These are phyloP conservation scores for Galerucella calmariensis DNA, from an alignment of 2,888 invertebrate genomes.

Conservation along the genomic window DNA sequence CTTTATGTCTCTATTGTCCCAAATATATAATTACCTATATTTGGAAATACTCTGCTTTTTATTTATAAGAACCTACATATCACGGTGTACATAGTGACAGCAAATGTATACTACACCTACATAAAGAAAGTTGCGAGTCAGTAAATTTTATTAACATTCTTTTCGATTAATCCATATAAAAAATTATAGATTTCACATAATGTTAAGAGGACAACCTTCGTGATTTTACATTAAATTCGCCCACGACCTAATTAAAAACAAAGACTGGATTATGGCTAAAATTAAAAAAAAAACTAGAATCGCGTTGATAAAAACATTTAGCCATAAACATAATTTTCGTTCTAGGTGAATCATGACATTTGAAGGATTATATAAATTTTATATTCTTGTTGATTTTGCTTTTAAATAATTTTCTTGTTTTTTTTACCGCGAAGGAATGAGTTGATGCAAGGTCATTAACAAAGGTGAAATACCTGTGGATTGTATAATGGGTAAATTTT, in stretches of 20 bases:
- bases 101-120: slow-evolving; percentile 8
- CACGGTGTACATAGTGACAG: neutral
- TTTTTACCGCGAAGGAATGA: neutral
- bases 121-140: slow-evolving; percentile 21
- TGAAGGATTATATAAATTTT: neutral
- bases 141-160: neutral
- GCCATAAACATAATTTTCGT: neutral
- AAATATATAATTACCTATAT: no score
- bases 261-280: neutral
- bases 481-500: neutral
- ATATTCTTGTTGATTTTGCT: neutral
- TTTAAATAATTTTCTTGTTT: neutral
- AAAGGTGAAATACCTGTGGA: neutral
- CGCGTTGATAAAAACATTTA: neutral
- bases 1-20: no score
- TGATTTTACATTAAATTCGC: neutral
- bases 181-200: neutral
- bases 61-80: no score
- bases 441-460: neutral
- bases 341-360: neutral
- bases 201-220: neutral
- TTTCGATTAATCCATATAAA: neutral
- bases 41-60: no score
- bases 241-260: neutral
- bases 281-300: neutral